Conservation (phyloP, 2,797 vertebrate species). For the Moxostoma hubbsi region DNA sequence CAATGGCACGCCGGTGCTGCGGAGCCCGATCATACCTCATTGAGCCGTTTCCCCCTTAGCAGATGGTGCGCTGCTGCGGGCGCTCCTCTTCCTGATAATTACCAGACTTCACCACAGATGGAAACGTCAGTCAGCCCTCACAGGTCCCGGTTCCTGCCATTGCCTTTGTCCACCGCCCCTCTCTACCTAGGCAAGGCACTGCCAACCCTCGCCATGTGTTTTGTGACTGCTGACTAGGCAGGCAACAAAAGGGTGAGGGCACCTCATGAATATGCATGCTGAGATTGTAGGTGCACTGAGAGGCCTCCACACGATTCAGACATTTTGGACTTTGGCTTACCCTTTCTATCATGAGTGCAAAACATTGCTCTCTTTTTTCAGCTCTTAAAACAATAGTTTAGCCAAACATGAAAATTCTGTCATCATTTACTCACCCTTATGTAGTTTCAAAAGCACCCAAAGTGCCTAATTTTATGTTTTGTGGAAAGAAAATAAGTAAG, state of each 20-base stretch:
- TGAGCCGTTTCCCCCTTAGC: constrained; percentile 97
- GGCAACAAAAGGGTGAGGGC: constrained; percentile 99
- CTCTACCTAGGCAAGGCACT: constrained; percentile 95
- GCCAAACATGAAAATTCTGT: too few relatives aligned
- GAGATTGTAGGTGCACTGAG: constrained; percentile 77
- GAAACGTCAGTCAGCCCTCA: constrained; percentile 99
- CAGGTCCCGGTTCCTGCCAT: constrained; percentile 99
- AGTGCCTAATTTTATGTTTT: too few relatives aligned
- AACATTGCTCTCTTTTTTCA: background rate
- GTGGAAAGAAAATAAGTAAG: too few relatives aligned
- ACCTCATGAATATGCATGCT: constrained; percentile 95
- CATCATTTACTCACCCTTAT: too few relatives aligned
- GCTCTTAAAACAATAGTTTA: background rate
- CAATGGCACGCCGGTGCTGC: constrained; percentile 94
- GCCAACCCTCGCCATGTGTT: constrained; percentile 99
- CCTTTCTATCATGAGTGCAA: background rate
- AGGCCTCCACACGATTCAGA: constrained; percentile 27
- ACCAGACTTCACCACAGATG: constrained; percentile 99
- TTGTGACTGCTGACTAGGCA: constrained; percentile 99
- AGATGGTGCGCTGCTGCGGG: constrained; percentile 99
- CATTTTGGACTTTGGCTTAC: constrained; percentile 30
- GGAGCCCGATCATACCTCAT: constrained; percentile 94
- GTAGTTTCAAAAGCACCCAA: too few relatives aligned
- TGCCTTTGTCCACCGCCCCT: constrained; percentile 98
- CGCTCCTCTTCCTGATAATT: constrained; percentile 99